These are phyloP conservation scores for Turdus rufiventris DNA, from an alignment of 2,113 vertebrate genomes.

Conservation along the genomic window DNA sequence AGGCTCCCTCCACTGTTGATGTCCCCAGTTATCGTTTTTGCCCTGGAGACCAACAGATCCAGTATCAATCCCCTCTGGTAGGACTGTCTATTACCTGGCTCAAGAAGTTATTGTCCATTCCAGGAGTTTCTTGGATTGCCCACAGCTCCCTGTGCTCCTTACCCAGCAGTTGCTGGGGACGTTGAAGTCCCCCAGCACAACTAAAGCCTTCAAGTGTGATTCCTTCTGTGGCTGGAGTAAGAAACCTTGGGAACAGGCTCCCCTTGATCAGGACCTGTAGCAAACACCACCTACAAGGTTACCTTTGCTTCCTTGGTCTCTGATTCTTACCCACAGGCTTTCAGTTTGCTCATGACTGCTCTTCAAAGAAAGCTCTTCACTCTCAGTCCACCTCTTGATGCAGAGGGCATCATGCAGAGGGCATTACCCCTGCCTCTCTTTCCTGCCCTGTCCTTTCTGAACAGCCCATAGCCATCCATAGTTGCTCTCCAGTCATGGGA, in stretches of 20 bases:
- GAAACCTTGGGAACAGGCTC: not conserved
- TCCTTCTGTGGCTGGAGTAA: not conserved
- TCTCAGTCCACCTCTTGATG: not conserved
- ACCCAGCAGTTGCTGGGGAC: not conserved
- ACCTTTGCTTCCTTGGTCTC: not conserved
- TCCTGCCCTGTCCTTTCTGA: not conserved
- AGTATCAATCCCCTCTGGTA: not conserved
- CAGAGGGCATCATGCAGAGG: not conserved
- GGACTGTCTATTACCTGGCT: not conserved
- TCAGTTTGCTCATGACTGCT: not conserved
- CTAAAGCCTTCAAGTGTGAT: not conserved
- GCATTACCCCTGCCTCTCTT: not conserved
- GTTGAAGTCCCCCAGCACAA: not conserved
- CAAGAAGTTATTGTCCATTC: not conserved
- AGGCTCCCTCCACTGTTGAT: not conserved
- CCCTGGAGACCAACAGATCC: not conserved
- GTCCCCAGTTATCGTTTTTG: not conserved
- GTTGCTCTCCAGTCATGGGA: not conserved
- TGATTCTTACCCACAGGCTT: not conserved
- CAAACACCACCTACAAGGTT: not conserved
- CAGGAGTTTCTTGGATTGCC: not conserved
- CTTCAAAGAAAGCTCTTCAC: not conserved
- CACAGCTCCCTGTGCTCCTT: not conserved
- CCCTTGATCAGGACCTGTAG: not conserved
- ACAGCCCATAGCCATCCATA: rapidly evolving